Conservation (phyloP, 2,888 invertebrate species). For the Trichogramma evanescens region DNA sequence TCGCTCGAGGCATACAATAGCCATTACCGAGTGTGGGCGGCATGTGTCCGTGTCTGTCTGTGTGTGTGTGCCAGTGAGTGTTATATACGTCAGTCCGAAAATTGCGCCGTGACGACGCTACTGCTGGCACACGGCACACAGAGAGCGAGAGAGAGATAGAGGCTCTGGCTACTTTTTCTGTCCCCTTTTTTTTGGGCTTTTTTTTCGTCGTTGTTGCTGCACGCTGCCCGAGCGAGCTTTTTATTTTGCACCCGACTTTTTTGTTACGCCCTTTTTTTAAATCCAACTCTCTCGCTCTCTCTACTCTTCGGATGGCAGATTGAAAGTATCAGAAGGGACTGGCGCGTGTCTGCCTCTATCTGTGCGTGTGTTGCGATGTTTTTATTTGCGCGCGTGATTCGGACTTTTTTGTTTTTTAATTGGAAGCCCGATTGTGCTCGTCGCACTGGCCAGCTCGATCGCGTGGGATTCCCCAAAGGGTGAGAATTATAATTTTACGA, state of each 20-base stretch:
- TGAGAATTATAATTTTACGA: too few species aligned
- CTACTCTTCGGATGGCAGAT: neutral
- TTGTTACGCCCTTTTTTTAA: neutral
- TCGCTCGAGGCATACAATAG: conserved; percentile 4
- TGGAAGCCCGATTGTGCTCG: too few species aligned
- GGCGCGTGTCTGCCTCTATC: neutral
- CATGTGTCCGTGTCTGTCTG: neutral
- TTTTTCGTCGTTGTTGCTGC: neutral
- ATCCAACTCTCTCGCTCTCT: neutral
- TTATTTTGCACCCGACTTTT: conserved; percentile 1
- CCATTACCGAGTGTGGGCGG: conserved; percentile 13
- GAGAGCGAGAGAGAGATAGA: too few species aligned
- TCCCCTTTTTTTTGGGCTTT: neutral
- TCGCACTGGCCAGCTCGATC: too few species aligned
- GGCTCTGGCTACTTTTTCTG: neutral
- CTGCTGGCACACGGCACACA: neutral
- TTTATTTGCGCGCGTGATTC: neutral
- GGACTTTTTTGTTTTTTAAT: neutral
- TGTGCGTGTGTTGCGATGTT: neutral
- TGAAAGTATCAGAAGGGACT: neutral
- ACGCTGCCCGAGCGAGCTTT: neutral
- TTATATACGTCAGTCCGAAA: conserved; percentile 16
- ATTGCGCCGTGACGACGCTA: conserved; percentile 5
- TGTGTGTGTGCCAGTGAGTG: neutral
- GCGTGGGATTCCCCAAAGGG: too few species aligned